phyloP scores from a whole-genome alignment of 2,113 vertebrate species.

The Prunella himalayana region DNA sequence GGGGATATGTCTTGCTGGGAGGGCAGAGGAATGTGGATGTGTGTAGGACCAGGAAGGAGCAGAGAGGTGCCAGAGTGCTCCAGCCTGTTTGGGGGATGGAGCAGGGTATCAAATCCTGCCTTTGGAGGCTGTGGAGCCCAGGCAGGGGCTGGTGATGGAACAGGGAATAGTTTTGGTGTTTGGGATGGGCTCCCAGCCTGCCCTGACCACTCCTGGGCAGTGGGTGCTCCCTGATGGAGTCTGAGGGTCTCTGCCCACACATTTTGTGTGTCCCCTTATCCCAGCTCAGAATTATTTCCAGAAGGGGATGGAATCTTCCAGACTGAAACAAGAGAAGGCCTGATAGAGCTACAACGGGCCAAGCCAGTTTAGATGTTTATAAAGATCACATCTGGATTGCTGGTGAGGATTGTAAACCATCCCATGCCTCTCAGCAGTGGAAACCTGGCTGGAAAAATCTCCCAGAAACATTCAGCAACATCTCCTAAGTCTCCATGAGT shows the following conservation, averaged over 20 bases:
- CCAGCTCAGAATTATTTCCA: neutral
- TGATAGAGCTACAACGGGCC: neutral
- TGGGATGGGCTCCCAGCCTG: rapidly evolving
- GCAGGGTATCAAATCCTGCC: neutral
- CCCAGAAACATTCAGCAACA: neutral
- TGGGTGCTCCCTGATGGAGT: rapidly evolving
- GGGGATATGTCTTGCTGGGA: neutral
- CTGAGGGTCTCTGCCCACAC: neutral
- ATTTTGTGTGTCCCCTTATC: neutral
- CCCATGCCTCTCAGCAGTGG: neutral
- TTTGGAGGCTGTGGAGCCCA: neutral
- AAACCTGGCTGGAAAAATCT: neutral
- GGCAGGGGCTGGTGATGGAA: neutral
- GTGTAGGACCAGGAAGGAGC: neutral
- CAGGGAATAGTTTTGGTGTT: neutral
- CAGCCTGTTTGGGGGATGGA: neutral
- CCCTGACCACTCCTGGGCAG: neutral
- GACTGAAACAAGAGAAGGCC: neutral
- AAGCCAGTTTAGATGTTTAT: neutral
- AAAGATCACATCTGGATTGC: neutral
- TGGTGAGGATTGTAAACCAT: neutral
- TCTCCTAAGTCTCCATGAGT: neutral
- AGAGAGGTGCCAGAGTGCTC: neutral
- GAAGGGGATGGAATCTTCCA: neutral
- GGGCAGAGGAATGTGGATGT: neutral